A percentile compares a stretch with the other conserved stretches of the same genome.
Evolutionary conservation across 2,888 invertebrate species (phyloP).

Genomic region (Aphelenchoides bicaudatus): DNA sequence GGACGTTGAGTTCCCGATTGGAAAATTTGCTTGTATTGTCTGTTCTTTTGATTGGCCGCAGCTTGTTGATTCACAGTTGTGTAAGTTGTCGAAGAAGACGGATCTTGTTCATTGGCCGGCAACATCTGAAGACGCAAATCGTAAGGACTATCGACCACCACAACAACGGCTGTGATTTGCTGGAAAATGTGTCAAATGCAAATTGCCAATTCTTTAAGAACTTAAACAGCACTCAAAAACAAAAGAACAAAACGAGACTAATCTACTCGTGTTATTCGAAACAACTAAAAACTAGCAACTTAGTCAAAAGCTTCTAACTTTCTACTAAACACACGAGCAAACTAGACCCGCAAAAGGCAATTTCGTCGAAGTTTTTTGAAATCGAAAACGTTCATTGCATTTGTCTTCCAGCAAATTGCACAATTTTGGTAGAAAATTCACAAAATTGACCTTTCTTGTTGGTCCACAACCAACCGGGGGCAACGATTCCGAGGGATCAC

Average conservation of each 20-base stretch:
- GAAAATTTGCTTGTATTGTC: constrained; percentile 13
- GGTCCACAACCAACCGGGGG: constrained; percentile 21
- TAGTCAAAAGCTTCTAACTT: neutral
- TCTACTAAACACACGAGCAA: neutral
- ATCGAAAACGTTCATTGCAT: constrained; percentile 4
- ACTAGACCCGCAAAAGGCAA: neutral
- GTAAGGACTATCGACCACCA: neutral
- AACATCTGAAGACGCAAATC: neutral
- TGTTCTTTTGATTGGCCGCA: neutral
- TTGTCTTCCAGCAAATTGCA: constrained; percentile 5
- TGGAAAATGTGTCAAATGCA: too few species aligned
- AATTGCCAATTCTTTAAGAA: too few species aligned
- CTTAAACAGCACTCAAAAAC: too few species aligned
- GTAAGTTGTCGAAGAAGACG: neutral
- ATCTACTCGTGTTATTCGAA: neutral
- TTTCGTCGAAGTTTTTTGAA: too few species aligned
- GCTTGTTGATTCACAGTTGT: neutral
- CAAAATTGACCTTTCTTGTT: constrained; percentile 4
- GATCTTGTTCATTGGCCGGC: neutral
- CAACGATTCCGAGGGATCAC: neutral
- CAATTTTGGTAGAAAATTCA: neutral
- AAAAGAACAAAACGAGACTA: too few species aligned
- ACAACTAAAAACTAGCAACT: neutral
- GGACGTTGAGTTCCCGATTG: neutral
- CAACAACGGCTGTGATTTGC: constrained; percentile 12